Percentiles rank a stretch among this genome's conserved stretches.
These are phyloP conservation scores for Cyphomyrus discorhynchus DNA, from an alignment of 2,113 vertebrate genomes.

Conservation along the genomic window DNA sequence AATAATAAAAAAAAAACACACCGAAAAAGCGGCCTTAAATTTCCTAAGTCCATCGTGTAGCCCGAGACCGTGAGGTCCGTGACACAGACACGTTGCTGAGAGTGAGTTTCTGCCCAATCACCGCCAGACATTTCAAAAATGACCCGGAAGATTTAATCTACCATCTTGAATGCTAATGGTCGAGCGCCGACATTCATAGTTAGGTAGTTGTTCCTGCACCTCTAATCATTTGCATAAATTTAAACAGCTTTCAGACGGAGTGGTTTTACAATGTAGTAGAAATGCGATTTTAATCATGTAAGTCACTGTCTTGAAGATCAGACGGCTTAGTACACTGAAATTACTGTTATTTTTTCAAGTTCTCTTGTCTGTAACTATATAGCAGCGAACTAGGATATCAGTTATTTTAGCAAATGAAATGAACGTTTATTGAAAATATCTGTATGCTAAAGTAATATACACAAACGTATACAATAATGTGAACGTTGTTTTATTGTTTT, in stretches of 20 bases:
- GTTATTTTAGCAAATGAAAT: not conserved
- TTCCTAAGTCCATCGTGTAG: not conserved
- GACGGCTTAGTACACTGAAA: not conserved
- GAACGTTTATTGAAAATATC: not conserved
- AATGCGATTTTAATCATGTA: not conserved
- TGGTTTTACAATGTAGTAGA: not conserved
- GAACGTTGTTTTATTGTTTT: not conserved
- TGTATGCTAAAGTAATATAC: not conserved
- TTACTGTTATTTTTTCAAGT: not conserved
- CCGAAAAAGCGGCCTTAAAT: not conserved
- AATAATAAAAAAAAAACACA: not conserved
- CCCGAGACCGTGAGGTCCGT: not conserved
- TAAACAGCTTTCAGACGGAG: not conserved
- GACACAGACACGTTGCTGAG: not conserved
- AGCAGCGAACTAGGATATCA: not conserved
- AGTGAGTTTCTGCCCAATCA: not conserved
- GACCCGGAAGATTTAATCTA: constrained; percentile 13
- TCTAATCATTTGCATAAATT: not conserved
- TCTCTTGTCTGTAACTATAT: not conserved
- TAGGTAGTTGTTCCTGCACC: not conserved
- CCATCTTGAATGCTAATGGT: constrained; percentile 4
- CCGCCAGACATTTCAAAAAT: constrained; percentile 1
- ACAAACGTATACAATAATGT: not conserved
- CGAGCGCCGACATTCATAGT: not conserved
- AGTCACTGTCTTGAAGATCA: not conserved